Base-by-base conservation (phyloP, 2,888 invertebrate species). In the Eutolmus rufibarbis region DNA sequence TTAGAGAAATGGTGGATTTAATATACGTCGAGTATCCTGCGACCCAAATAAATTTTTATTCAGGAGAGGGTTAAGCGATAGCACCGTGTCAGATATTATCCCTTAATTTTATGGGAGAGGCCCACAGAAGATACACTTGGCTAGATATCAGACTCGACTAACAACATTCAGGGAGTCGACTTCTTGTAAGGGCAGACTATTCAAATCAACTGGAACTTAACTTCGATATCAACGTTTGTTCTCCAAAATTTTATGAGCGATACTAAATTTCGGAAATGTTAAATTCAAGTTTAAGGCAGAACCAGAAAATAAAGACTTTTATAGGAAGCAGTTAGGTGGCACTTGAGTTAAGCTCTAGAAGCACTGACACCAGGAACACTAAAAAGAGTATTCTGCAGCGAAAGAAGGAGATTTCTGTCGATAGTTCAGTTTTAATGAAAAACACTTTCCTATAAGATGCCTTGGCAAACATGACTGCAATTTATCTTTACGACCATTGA, bases 11-110 rank as follows among this genome's bases (percentile, higher is more conserved):
- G 5, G 34, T n/a, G 81, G 16, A 81, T 51, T 81, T 81, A 28
- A 51, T 56, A 81, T 28, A n/a, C 56, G 23, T 81, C 23, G 81
- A 56, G 31, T 56, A 28, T 28, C 51, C 51, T 31, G 12, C 5
- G 31, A 43, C 81, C 81, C 81, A 51, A 31, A 56, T 81, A 81
- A 81, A 81, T 81, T 51, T 81, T 31, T 81, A 81, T 81, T 81
- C 56, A 81, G 31, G 81, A 81, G 34, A 81, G 81, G 81, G 16
- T 81, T 56, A 81, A 81, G 51, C 81, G 81, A 81, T 81, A 37
- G n/a, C n/a, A n/a, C 19, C 76, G 37, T 31, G 31, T 76, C 34
- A 28, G 76, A 34, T 34, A 76, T 76, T 19, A 51, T 51, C 78
- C 78, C 56, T 81, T 31, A 81, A 81, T 51, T 81, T 81, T 56